Conservation (phyloP, 1,140 invertebrate genomes). For the Heliconius melpomene region DNA sequence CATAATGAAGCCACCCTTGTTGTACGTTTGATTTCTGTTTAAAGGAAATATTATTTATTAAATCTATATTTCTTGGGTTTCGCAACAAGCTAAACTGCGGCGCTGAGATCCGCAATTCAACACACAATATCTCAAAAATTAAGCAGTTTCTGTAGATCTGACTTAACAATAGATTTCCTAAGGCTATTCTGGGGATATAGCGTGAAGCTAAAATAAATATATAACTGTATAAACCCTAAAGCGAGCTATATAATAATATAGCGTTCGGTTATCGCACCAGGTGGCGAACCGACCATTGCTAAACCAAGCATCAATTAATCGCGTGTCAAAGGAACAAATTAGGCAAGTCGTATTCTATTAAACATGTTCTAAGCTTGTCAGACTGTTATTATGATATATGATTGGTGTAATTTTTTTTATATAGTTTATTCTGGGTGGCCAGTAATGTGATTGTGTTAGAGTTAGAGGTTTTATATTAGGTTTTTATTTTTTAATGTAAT, state of each 20-base stretch:
- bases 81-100: too few relatives aligned
- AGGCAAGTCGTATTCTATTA: constrained; percentile 27
- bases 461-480: not conserved
- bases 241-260: not conserved
- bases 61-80: too few relatives aligned
- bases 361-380: not conserved
- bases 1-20: too few relatives aligned
- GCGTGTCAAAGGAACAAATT: constrained; percentile 30
- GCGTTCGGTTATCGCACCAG: not conserved
- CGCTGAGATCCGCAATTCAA: too few relatives aligned
- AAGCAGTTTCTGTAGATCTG: too few relatives aligned
- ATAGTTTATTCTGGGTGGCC: constrained; percentile 3
- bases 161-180: too few relatives aligned
- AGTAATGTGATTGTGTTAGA: not conserved
- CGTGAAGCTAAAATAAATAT: not conserved
- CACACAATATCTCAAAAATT: too few relatives aligned
- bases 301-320: constrained; percentile 8
- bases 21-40: too few relatives aligned
- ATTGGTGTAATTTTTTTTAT: not conserved
- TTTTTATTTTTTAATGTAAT: not conserved
- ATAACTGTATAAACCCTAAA: not conserved
- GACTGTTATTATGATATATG: constrained; percentile 5
- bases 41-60: too few relatives aligned
- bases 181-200: too few relatives aligned
- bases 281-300: constrained; percentile 1